Conservation (phyloP, 2,797 vertebrate genomes). For the Enteromius radiatus region DNA sequence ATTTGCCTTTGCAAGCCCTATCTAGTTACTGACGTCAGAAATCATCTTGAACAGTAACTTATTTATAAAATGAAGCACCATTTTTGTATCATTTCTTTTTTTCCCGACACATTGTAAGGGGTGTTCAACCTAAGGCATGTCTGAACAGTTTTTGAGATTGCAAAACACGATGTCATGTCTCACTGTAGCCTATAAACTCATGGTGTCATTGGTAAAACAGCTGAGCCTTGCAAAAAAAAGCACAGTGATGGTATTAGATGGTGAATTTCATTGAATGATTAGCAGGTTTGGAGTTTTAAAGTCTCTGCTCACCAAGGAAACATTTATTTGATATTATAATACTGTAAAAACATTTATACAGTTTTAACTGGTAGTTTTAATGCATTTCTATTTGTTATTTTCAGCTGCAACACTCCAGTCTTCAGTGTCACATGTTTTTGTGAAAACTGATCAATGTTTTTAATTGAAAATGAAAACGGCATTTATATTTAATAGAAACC, state of each 20-base stretch:
- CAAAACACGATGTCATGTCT: neutral
- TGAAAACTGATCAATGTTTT: no score
- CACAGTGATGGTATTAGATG: neutral
- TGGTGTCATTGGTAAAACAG: neutral
- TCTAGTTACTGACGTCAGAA: conserved; percentile 47
- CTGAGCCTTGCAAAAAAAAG: neutral
- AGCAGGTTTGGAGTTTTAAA: neutral
- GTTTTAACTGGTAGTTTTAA: neutral
- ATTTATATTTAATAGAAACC: neutral
- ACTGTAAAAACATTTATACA: neutral
- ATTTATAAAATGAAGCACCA: conserved; percentile 23
- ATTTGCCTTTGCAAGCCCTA: conserved; percentile 46
- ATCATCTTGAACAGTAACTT: conserved; percentile 39
- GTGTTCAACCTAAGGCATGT: neutral
- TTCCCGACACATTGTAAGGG: neutral
- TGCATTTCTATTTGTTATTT: neutral
- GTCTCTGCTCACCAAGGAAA: neutral
- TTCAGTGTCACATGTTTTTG: neutral
- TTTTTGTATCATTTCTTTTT: neutral
- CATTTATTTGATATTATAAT: neutral
- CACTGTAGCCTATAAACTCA: neutral
- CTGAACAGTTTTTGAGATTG: neutral
- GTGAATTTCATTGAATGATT: neutral
- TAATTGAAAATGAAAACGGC: neutral
- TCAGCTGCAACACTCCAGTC: neutral